Evolutionary conservation across 2,113 vertebrate genomes (phyloP).

Genomic region (Toxotes chatareus): DNA sequence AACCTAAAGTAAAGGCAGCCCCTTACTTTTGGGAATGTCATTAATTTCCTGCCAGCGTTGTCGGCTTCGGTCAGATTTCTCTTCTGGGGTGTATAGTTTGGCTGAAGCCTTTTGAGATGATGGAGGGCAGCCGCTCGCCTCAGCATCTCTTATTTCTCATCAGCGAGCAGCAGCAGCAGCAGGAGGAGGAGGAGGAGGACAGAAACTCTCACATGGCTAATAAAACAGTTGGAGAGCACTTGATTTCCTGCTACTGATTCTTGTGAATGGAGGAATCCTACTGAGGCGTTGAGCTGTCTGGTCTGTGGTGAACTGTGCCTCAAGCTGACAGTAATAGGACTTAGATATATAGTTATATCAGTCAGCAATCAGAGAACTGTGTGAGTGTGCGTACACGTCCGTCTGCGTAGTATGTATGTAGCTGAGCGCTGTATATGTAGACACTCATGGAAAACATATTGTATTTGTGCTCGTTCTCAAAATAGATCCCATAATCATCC

Average conservation of each 20-base stretch:
- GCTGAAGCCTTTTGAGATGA: constrained; percentile 49
- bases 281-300: background rate
- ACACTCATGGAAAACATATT: background rate
- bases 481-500: background rate
- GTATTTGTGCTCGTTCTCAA: background rate
- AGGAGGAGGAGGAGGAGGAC: constrained; percentile 7
- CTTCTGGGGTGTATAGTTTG: constrained; percentile 62
- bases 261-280: constrained; percentile 40
- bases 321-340: constrained; percentile 10
- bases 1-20: constrained; percentile 33
- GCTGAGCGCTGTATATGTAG: background rate
- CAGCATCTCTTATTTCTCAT: constrained; percentile 46
- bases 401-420: background rate
- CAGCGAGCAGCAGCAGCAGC: constrained; percentile 9
- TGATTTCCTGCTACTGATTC: constrained; percentile 66
- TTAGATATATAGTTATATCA: constrained; percentile 13
- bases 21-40: constrained; percentile 57
- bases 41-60: constrained; percentile 68
- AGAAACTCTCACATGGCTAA: constrained; percentile 58
- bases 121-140: constrained; percentile 47
- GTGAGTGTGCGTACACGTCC: background rate
- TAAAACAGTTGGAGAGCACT: constrained; percentile 56
- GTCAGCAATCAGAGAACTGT: constrained; percentile 9
- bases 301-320: constrained; percentile 13
- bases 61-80: constrained; percentile 51